A percentile compares a stretch with the other conserved stretches of the same genome.
Conservation (phyloP, 2,797 vertebrate species). For the Helarctos malayanus region DNA sequence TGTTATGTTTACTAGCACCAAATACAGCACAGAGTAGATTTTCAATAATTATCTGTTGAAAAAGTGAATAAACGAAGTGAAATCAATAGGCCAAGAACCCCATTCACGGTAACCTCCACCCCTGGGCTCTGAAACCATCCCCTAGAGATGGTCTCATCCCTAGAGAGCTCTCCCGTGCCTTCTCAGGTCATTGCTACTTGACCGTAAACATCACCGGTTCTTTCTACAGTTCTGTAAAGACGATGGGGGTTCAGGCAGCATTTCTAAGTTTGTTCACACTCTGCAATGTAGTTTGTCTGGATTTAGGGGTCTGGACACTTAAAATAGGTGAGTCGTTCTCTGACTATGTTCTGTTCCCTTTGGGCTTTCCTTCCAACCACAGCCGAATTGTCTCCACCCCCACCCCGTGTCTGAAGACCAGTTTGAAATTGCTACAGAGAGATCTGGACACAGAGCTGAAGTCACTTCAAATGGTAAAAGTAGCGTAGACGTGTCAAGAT, state of each 20-base stretch:
- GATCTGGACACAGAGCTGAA: constrained; percentile 12
- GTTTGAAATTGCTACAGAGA: background rate
- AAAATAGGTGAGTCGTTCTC: background rate
- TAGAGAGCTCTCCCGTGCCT: background rate
- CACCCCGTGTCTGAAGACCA: background rate
- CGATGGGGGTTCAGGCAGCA: background rate
- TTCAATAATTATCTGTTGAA: background rate
- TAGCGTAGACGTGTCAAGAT: constrained; percentile 11
- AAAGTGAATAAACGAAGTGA: background rate
- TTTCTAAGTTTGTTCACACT: background rate
- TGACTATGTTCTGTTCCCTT: background rate
- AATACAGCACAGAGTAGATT: background rate
- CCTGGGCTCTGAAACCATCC: background rate
- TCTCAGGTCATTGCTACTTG: background rate
- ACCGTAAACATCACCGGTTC: background rate
- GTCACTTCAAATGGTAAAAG: constrained; percentile 59
- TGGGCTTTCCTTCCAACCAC: background rate
- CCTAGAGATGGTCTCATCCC: background rate
- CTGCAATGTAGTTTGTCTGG: background rate
- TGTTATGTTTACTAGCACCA: background rate
- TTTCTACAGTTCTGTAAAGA: background rate
- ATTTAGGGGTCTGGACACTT: background rate
- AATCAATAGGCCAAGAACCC: background rate
- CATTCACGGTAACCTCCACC: background rate
- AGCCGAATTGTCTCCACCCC: background rate